A percentile compares a stretch with the other conserved stretches of the same genome.
phyloP scores from a whole-genome alignment of 2,113 vertebrate species.

The Paramisgurnus dabryanus region DNA sequence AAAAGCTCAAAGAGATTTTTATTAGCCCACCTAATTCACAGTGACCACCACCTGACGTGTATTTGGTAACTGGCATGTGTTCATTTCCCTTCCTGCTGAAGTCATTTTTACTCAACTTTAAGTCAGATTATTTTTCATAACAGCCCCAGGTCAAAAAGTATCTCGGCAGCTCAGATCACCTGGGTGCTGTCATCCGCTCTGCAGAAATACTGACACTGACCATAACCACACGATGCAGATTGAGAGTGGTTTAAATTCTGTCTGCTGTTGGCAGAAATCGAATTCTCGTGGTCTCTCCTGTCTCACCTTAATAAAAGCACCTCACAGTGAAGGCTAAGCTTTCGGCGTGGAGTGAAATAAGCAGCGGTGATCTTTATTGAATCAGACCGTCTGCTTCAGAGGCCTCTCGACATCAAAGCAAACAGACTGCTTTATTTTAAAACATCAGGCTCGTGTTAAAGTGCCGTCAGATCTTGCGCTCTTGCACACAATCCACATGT shows the following conservation, averaged over 20 bases:
- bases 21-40: neutral
- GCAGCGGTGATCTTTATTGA: constrained; percentile 71
- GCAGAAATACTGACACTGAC: neutral
- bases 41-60: neutral
- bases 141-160: neutral
- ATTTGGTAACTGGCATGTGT: neutral
- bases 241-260: neutral
- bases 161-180: neutral
- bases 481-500: constrained; percentile 65
- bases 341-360: constrained; percentile 71
- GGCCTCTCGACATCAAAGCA: constrained; percentile 75
- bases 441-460: constrained; percentile 74
- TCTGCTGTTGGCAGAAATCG: constrained; percentile 1
- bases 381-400: constrained; percentile 74
- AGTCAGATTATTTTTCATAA: constrained; percentile 6
- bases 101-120: neutral
- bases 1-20: neutral
- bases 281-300: constrained; percentile 30
- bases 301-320: constrained; percentile 49
- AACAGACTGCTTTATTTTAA: constrained; percentile 67
- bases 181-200: neutral
- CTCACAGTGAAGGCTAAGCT: constrained; percentile 67
- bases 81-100: neutral
- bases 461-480: constrained; percentile 67
- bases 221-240: neutral